Evolutionary conservation across 30 jellyfish, hydroid and myxozoan species (phyloP), one percentile per base, ranked within the genome.

Genomic region (Catostylus mosaicus): DNA sequence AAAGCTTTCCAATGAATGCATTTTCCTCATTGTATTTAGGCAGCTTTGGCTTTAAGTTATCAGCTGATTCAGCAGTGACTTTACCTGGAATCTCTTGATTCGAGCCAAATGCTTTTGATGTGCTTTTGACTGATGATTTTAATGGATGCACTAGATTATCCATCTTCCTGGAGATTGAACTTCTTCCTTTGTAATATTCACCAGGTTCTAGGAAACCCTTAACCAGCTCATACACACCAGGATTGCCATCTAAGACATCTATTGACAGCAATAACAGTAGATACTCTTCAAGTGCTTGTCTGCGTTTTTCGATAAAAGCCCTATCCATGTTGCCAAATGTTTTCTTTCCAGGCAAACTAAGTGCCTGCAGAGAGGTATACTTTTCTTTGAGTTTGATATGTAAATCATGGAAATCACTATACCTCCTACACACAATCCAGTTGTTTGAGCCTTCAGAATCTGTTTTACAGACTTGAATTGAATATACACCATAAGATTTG

Each of bases 401-500:
- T 35, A 93, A 62, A 79, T 93, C 98, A 63, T 93, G 98, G 81
- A 93, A 93, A 54, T 93, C 98, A 37, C 97, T 87, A 87, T 93
- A 93, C 59, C 98, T 77, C 47, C 98, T 56, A 70, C 96, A 76
- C 23, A 93, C 96, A 69, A 84, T 82, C 98, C 98, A 93, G 73
- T 86, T 93, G 35, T 84, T 46, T 38, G 98, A 93, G 35, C 97
- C 98, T 16, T 65, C 95, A 5, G 97, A 62, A 26, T 89, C 93
- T 24, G 98, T 93, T 40, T 96, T 95, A 66, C 98, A 93, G 33
- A 93, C 98, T 65, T 93, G 98, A 9, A 93, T 78, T 2, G 98
- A 87, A 37, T 93, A 93, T 30, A 78, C 92, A 47, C 90, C 98
- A 67, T 80, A 88, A 0, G 98, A 87, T 60, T 88, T 80, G 70